Conservation (phyloP, 2,888 invertebrate genomes). For the Drosophila buzzatii region DNA sequence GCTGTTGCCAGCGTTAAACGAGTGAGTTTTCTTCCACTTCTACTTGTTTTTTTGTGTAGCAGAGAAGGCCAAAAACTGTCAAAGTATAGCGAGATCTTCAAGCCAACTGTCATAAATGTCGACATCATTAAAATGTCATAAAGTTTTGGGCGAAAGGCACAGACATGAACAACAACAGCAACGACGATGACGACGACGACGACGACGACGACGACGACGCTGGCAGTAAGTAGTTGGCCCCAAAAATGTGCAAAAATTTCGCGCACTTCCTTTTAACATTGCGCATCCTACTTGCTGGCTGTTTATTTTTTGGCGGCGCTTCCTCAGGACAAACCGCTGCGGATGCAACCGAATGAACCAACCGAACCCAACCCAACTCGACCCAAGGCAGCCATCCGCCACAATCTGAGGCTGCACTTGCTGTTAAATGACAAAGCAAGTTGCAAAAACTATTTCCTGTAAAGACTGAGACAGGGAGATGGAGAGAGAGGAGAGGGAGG, state of each 20-base stretch:
- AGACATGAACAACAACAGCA: slow-evolving; percentile 7
- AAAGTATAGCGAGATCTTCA: slow-evolving; percentile 65
- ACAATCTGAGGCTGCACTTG: slow-evolving; percentile 34
- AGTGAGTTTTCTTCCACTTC: slow-evolving; percentile 16
- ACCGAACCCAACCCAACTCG: neutral
- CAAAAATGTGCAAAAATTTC: slow-evolving; percentile 72
- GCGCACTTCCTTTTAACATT: slow-evolving; percentile 73
- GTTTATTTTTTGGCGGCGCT: slow-evolving; percentile 67
- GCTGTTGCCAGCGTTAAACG: slow-evolving; percentile 27
- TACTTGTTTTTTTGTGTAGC: slow-evolving; percentile 8
- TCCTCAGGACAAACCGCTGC: slow-evolving; percentile 74
- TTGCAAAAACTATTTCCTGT: slow-evolving; percentile 59
- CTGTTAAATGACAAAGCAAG: slow-evolving; percentile 63
- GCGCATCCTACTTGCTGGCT: slow-evolving; percentile 67
- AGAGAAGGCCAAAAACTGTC: slow-evolving; percentile 55
- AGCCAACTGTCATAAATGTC: slow-evolving; percentile 75
- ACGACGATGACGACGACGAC: neutral
- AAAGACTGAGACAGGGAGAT: slow-evolving; percentile 7
- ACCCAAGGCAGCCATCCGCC: slow-evolving; percentile 3
- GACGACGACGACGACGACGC: neutral
- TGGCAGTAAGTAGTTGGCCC: slow-evolving; percentile 26
- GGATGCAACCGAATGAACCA: slow-evolving; percentile 51
- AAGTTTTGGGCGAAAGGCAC: slow-evolving; percentile 40
- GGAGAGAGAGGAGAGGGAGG: neutral
- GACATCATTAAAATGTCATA: slow-evolving; percentile 78